Percentiles rank a stretch among this genome's conserved stretches.
These are phyloP conservation scores for Sinocyclocheilus maitianheensis DNA, from an alignment of 2,113 vertebrate genomes.

Conservation along the genomic window DNA sequence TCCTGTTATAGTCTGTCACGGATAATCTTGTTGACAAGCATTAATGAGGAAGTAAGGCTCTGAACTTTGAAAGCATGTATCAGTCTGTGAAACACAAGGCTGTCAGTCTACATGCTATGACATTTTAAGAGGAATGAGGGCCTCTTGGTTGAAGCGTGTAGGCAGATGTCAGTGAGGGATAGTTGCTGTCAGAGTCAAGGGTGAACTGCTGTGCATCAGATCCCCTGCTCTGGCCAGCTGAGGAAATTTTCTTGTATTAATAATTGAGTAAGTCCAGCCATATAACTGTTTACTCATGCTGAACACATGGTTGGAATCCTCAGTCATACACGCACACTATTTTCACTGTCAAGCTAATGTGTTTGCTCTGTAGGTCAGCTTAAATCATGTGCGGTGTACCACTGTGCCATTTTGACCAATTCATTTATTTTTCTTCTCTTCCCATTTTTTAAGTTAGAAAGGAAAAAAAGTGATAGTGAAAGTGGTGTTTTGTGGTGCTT, in stretches of 20 bases:
- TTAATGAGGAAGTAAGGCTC: slow-evolving; percentile 7
- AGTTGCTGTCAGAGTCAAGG: slow-evolving; percentile 39
- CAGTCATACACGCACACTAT: slow-evolving; percentile 54
- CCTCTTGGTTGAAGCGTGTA: not conserved
- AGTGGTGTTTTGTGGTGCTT: not conserved
- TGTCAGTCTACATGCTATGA: not conserved
- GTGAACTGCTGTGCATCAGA: slow-evolving; percentile 22
- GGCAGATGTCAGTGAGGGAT: slow-evolving; percentile 22
- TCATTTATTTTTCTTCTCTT: not conserved
- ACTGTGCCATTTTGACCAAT: not conserved
- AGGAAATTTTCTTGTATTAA: slow-evolving; percentile 67
- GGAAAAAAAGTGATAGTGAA: too few species aligned
- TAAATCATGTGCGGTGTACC: not conserved
- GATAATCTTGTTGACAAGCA: slow-evolving; percentile 20
- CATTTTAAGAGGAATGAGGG: not conserved
- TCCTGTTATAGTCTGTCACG: slow-evolving; percentile 11
- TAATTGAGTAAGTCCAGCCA: slow-evolving; percentile 71
- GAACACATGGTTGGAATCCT: slow-evolving; percentile 67
- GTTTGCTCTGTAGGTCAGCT: not conserved
- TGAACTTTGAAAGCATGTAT: slow-evolving; percentile 20
- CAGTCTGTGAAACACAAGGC: slow-evolving; percentile 7
- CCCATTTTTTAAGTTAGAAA: too few species aligned
- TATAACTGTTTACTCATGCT: slow-evolving; percentile 75
- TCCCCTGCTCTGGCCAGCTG: not conserved
- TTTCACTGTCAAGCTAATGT: not conserved